A percentile compares a stretch with the other conserved stretches of the same genome.
phyloP scores from a whole-genome alignment of 2,888 invertebrate genomes.

The Euspilapteryx auroguttella region DNA sequence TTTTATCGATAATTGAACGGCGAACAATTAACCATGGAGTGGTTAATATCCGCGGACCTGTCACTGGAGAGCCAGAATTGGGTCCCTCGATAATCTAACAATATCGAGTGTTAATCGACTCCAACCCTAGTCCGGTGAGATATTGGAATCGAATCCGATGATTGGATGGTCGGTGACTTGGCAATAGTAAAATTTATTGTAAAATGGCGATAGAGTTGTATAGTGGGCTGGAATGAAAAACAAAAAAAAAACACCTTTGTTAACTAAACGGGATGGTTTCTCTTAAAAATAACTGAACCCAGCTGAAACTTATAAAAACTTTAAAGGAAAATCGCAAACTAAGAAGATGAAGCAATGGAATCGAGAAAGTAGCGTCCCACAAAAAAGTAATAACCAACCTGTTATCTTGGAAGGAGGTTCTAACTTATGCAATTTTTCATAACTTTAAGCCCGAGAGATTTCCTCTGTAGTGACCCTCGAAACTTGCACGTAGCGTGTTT shows the following conservation, averaged over 20 bases:
- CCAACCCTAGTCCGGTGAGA: constrained; percentile 11
- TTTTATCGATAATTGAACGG: constrained; percentile 54
- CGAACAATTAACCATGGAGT: constrained; percentile 54
- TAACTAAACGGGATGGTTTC: too few species aligned
- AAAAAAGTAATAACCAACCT: constrained; percentile 20
- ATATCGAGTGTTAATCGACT: constrained; percentile 42
- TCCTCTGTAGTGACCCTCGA: constrained; percentile 15
- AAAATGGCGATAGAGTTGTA: too few species aligned
- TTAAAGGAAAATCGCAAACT: too few species aligned
- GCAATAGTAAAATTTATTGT: too few species aligned
- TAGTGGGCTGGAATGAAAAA: too few species aligned
- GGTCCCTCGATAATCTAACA: constrained; percentile 28
- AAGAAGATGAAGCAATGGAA: too few species aligned
- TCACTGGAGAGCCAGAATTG: constrained; percentile 27
- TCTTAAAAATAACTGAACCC: too few species aligned
- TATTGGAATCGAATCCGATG: constrained; percentile 5
- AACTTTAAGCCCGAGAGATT: constrained; percentile 16
- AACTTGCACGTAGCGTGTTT: constrained; percentile 17
- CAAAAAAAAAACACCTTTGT: too few species aligned
- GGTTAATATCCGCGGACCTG: constrained; percentile 49
- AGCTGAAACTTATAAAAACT: too few species aligned
- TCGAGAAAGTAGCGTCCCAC: too few species aligned
- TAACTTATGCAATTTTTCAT: constrained; percentile 34
- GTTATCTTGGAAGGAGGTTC: constrained; percentile 26
- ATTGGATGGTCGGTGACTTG: too few species aligned